These are phyloP conservation scores for Bolinopsis microptera DNA, from an alignment of 37 sponge, comb jelly and placozoan genomes.

Conservation along the genomic window DNA sequence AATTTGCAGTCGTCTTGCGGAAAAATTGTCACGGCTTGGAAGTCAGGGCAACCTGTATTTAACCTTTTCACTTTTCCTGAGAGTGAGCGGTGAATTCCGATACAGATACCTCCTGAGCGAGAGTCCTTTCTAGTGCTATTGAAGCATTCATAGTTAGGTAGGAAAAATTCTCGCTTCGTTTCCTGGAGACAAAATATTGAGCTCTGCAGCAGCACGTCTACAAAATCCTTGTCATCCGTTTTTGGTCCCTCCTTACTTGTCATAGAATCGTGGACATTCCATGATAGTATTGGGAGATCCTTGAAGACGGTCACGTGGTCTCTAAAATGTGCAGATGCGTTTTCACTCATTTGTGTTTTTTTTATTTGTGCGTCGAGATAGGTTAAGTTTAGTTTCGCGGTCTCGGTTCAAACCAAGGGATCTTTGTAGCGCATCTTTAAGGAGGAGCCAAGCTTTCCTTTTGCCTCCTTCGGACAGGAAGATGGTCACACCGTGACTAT, in stretches of 20 bases:
- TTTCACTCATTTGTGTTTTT: neutral
- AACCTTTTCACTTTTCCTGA: neutral
- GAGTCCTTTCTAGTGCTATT: neutral
- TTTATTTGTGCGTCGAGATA: neutral
- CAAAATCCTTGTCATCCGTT: conserved; percentile 16
- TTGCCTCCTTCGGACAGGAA: neutral
- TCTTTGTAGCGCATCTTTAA: neutral
- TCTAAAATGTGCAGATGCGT: neutral
- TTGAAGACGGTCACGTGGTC: neutral
- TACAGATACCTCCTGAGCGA: conserved; percentile 36
- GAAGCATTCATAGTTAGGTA: conserved; percentile 16
- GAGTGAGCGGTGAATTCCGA: conserved; percentile 7
- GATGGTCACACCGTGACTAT: neutral
- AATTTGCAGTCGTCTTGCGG: neutral
- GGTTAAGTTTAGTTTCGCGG: neutral
- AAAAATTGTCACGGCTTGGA: neutral
- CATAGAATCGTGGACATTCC: conserved; percentile 7
- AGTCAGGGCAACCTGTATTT: neutral
- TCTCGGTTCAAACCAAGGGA: neutral
- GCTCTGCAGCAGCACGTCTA: neutral
- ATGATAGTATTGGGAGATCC: neutral
- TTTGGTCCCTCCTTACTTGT: neutral
- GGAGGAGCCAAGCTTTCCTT: neutral
- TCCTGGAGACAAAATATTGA: conserved; percentile 59
- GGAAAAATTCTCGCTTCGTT: conserved; percentile 1